Base-by-base conservation (phyloP, 2,113 vertebrate species). In the Alectura lathami region DNA sequence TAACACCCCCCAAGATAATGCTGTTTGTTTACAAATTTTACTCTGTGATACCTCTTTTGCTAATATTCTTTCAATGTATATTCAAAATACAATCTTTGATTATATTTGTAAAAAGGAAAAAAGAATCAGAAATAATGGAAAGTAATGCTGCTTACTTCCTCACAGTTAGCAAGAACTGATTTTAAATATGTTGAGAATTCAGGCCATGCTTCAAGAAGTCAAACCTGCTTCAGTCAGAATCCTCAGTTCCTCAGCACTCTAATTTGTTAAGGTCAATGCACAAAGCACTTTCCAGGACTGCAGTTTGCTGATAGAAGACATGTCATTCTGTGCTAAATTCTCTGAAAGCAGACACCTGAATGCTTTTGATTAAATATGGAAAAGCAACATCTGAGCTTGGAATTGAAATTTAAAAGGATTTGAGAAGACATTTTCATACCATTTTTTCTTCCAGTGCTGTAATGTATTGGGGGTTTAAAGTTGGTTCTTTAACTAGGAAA, bases 301-400 rank as follows among this genome's bases (percentile, higher is more conserved):
- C 72, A 79, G 42, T 53, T 87, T 75, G 27, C 90, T 90, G 89
- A 91, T 79, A 92, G 74, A 20, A 89, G 54, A 30, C 48, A 83
- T 83, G 34, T 1, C 18, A 26, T 67, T 64, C 48, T 69, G 60
- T 0, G 0, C 77, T 63, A 48, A 66, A 48, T 56, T 82, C 70
- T 84, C 54, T 86, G 91, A 89, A 84, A 91, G 53, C 13, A 89
- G 91, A 74, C 50, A 63, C 80, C 48, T 16, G 30, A 68, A 60
- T 86, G 91, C 72, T 96, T 97, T 91, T 91, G 91, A 96, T 97
- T 91, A 95, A 94, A 91, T 90, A 84, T 79, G 89, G 96, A 97
- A 93, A 93, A 96, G 89, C 70, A 77, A 45, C 76, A 83, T 84
- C 59, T 84, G 64, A 89, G 86, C 83, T 79, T 79, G n/a, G 78